A percentile compares a stretch with the other conserved stretches of the same genome.
phyloP scores from a whole-genome alignment of 2,888 invertebrate genomes.

The Platycheirus albimanus region DNA sequence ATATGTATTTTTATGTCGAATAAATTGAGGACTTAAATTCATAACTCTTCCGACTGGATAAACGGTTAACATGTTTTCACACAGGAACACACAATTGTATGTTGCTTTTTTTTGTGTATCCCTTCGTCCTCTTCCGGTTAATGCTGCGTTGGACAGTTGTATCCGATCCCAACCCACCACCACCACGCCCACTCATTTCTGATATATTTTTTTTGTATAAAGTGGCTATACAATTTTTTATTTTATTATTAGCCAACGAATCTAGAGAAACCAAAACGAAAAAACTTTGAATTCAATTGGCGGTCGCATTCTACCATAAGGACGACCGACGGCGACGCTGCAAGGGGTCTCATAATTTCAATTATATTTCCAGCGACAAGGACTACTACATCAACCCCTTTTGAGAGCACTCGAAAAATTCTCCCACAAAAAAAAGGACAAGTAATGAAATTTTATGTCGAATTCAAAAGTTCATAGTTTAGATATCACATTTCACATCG shows the following conservation, averaged over 20 bases:
- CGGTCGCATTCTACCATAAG: not conserved
- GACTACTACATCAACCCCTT: constrained; percentile 11
- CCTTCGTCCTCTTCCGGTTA: not conserved
- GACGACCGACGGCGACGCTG: no score
- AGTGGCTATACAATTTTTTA: constrained; percentile 61
- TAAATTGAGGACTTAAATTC: constrained; percentile 63
- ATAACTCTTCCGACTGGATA: constrained; percentile 67
- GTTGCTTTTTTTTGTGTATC: not conserved
- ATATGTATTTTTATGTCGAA: constrained; percentile 21
- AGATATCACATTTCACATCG: not conserved
- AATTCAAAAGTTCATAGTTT: constrained; percentile 51
- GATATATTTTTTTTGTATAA: constrained; percentile 5
- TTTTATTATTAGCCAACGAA: constrained; percentile 56
- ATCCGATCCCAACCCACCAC: not conserved
- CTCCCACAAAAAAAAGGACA: not conserved
- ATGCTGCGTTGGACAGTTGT: constrained; percentile 65
- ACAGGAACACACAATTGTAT: constrained; percentile 65
- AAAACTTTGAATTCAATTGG: no score
- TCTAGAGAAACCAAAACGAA: constrained; percentile 15
- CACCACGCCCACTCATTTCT: not conserved
- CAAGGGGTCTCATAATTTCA: constrained; percentile 45
- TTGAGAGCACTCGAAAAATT: not conserved
- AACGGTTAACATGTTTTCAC: constrained; percentile 66
- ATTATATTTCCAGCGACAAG: constrained; percentile 57
- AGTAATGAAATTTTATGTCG: constrained; percentile 54